A percentile compares a stretch with the other conserved stretches of the same genome.
Conservation (phyloP, 2,113 vertebrate genomes). For the Larimichthys polyactis region DNA sequence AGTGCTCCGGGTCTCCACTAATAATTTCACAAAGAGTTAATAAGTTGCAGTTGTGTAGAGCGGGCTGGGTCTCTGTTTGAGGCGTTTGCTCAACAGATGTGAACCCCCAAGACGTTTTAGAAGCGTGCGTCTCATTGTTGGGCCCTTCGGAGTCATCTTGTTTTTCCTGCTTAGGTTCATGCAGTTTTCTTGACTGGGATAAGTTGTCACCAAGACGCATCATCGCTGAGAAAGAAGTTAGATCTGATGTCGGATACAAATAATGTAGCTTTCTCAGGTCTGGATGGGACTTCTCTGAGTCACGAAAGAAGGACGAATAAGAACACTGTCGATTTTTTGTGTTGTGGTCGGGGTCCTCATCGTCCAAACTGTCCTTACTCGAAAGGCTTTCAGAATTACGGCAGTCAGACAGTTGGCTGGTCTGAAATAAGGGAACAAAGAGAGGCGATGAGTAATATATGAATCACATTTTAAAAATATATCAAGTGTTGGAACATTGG, state of each 20-base stretch:
- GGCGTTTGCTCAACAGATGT: constrained; percentile 36
- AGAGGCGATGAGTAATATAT: not conserved
- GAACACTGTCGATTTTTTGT: constrained; percentile 54
- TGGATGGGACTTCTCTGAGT: constrained; percentile 66
- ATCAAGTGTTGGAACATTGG: not conserved
- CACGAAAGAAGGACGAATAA: constrained; percentile 65
- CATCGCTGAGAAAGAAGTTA: constrained; percentile 70
- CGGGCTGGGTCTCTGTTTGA: constrained; percentile 10
- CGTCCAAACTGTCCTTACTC: constrained; percentile 93
- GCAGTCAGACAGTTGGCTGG: constrained; percentile 82
- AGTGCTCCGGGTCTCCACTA: constrained; percentile 10
- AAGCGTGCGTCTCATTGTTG: constrained; percentile 55
- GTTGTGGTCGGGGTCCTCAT: constrained; percentile 78
- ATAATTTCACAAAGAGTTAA: constrained; percentile 46
- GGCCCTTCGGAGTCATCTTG: constrained; percentile 60
- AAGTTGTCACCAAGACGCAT: constrained; percentile 73
- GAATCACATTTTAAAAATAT: constrained; percentile 1
- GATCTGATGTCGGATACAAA: constrained; percentile 51
- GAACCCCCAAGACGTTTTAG: constrained; percentile 60
- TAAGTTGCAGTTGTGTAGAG: constrained; percentile 42
- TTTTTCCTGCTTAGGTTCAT: constrained; percentile 65
- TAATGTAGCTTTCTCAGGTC: constrained; percentile 61
- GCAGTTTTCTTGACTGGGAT: constrained; percentile 54
- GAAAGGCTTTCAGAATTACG: constrained; percentile 87
- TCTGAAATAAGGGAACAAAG: constrained; percentile 82